Conservation (phyloP, 2,888 invertebrate species). For the Dexiosoma caninum region DNA sequence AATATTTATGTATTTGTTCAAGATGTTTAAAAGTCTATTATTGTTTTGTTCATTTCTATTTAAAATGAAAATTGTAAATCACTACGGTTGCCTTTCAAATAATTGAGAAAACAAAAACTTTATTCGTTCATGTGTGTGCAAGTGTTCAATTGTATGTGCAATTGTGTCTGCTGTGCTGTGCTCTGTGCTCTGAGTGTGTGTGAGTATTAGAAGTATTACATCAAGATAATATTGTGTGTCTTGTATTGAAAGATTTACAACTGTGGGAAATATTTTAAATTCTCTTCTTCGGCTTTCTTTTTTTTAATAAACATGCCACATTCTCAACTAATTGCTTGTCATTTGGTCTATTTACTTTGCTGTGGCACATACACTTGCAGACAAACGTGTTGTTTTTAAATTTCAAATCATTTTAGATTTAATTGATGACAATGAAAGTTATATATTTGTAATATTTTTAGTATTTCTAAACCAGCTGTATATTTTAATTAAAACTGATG, state of each 20-base stretch:
- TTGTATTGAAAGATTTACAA: constrained; percentile 53
- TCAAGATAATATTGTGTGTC: constrained; percentile 23
- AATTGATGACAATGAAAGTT: not conserved
- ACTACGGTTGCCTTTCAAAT: constrained; percentile 56
- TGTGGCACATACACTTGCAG: not conserved
- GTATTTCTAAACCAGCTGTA: no score
- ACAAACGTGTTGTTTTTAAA: no score
- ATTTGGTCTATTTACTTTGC: not conserved
- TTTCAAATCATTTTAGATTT: not conserved
- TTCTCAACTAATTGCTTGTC: constrained; percentile 53
- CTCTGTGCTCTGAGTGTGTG: not conserved
- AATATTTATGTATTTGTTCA: not conserved
- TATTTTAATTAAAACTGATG: no score
- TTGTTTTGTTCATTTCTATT: constrained; percentile 46
- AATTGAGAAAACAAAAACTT: constrained; percentile 44
- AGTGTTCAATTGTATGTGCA: not conserved
- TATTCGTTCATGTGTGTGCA: not conserved
- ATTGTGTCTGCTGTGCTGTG: no score
- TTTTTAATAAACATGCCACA: constrained; percentile 60
- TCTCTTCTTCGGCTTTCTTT: constrained; percentile 8
- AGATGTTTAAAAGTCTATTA: constrained; percentile 38
- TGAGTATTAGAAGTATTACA: constrained; percentile 21
- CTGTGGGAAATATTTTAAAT: constrained; percentile 30
- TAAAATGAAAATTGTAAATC: constrained; percentile 59
- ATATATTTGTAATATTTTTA: no score